Evolutionary conservation across 2,888 invertebrate species (phyloP), one percentile per base, ranked within the genome.

Genomic region (Melanostoma mellinum): DNA sequence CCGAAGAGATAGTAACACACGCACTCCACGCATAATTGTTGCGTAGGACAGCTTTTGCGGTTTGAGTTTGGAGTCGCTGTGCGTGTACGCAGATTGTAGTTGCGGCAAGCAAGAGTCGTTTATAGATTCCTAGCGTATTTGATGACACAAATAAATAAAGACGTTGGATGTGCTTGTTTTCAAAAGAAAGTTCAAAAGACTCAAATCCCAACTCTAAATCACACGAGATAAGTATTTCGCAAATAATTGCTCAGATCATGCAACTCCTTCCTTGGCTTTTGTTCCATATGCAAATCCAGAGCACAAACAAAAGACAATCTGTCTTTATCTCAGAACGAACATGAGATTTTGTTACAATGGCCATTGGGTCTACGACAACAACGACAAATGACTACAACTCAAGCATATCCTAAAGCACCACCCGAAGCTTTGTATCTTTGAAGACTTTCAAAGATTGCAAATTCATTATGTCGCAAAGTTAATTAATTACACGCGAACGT

Each of bases 261-360:
- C 79, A 75, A 71, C 50, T 53, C 32, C 38, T 10, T 33, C n/a
- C 46, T 5, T 53, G 9, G 9, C 79, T 32, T 75, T 84, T 84
- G 79, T 84, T 71, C 40, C 74, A 71, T 78, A 84, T 84, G 84
- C 84, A 84, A 84, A 79, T 84, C 61, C 71, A 60, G 79, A 67
- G 42, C 84, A 75, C 60, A 69, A 9, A 52, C 72, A 35, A 33
- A 48, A 42, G 63, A 44, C 56, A 65, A 74, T 52, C 53, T 71
- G 48, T 84, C 65, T 69, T 84, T 78, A 78, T 65, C 63, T 48
- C n/a, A 32, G 42, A 10, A 38, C 32, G 50, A 75, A 84, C 84
- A 84, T 84, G 75, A 71, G 69, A 67, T 75, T 71, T 84, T 75
- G 84, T 84, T 79, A 84, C 84, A 84, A 71, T 71, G 60, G 65